A percentile compares a stretch with the other conserved stretches of the same genome.
These are phyloP conservation scores for Mesocricetus auratus DNA, from an alignment of 2,113 vertebrate genomes.

Conservation along the genomic window DNA sequence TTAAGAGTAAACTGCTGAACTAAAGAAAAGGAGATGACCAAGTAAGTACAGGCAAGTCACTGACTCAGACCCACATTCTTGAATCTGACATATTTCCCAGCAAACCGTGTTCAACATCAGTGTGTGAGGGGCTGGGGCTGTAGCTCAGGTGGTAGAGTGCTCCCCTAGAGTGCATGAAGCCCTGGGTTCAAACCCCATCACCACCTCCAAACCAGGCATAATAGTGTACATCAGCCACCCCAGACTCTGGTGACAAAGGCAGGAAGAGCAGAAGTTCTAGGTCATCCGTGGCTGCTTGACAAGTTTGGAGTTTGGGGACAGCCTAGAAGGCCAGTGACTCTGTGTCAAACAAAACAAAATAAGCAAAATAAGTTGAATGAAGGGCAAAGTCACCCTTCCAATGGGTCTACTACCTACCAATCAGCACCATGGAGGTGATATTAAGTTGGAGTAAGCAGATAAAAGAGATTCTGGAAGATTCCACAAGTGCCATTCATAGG, in stretches of 20 bases:
- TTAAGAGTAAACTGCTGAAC: not conserved
- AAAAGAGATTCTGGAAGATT: not conserved
- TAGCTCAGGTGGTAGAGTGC: not conserved
- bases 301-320: not conserved
- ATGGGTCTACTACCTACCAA: too few species aligned
- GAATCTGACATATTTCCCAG: not conserved
- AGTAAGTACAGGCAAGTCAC: too few species aligned
- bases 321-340: not conserved
- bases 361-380: not conserved
- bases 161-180: too few species aligned
- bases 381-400: fast-evolving
- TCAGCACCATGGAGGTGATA: not conserved
- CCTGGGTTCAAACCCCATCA: too few species aligned
- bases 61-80: not conserved
- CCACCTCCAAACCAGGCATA: not conserved
- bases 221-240: fast-evolving
- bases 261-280: not conserved
- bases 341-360: not conserved
- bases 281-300: not conserved
- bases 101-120: fast-evolving
- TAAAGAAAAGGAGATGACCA: not conserved
- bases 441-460: not conserved
- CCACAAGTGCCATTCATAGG: not conserved
- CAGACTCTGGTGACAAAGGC: not conserved
- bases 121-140: not conserved